phyloP scores from a whole-genome alignment of 2,888 invertebrate species.

The Leptogaster cylindrica region DNA sequence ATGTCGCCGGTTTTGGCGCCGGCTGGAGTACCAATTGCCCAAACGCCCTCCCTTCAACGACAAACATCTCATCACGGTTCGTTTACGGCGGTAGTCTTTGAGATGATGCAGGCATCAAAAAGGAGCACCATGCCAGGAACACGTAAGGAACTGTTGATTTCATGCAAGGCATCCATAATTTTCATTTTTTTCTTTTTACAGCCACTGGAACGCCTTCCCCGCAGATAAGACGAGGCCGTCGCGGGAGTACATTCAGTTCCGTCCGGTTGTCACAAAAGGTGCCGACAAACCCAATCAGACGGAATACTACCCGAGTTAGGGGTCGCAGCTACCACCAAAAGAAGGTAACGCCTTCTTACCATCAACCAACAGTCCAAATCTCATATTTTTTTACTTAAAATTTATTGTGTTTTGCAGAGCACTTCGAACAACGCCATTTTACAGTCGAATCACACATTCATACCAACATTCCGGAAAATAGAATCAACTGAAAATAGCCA shows the following conservation, averaged over 20 bases:
- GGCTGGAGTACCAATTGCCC: conserved; percentile 63
- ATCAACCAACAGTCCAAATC: not conserved
- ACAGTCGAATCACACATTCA: conserved; percentile 55
- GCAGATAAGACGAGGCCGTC: conserved; percentile 59
- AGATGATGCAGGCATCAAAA: conserved; percentile 78
- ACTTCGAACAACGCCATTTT: conserved; percentile 60
- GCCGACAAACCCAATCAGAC: conserved; percentile 64
- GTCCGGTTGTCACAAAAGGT: conserved; percentile 65
- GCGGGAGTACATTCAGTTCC: conserved; percentile 65
- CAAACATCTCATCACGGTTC: conserved; percentile 77
- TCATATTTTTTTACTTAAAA: conserved; percentile 5
- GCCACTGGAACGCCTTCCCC: conserved; percentile 62
- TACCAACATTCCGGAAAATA: conserved; percentile 59
- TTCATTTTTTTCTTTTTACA: conserved; percentile 45
- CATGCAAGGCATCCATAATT: not conserved
- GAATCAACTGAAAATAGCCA: conserved; percentile 56
- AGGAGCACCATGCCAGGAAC: conserved; percentile 59
- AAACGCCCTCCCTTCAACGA: conserved; percentile 67
- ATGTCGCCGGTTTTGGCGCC: conserved; percentile 58
- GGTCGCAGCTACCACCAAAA: conserved; percentile 61
- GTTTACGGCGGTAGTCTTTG: conserved; percentile 86
- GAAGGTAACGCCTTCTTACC: conserved; percentile 52
- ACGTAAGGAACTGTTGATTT: conserved; percentile 53
- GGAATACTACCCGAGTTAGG: conserved; percentile 66
- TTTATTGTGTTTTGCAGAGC: conserved; percentile 52